Evolutionary conservation across 2,888 invertebrate genomes (phyloP), one percentile per base, ranked within the genome.

Genomic region (Torymus texanus): DNA sequence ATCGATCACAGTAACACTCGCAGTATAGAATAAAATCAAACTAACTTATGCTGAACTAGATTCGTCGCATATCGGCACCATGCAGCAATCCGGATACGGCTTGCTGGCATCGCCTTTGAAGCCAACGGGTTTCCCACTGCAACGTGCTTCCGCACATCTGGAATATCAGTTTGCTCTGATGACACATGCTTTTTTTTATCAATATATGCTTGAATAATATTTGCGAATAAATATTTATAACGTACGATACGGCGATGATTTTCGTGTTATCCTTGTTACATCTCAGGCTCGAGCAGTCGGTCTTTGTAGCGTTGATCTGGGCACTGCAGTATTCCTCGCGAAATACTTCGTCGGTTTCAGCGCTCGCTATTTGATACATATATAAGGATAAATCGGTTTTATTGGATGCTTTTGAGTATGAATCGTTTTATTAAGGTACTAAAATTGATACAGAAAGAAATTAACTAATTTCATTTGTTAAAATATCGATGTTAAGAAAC

Each of bases 41-140:
- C 41, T 8, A 41, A 41, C 41, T 41, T 41, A 41, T 41, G 41
- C 5, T 41, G 41, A 41, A 41, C 41, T 41, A 41, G 41, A 41
- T 5, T 66, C 71, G 4, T 73, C 67, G 12, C 78, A 78, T 56
- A 74, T 55, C 18, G 79, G 79, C 11, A 70, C 55, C 59, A 65
- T 56, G 18, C 79, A 79, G 55, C 74, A 79, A 12, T 79, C 29
- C 8, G 79, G 79, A 74, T 75, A 79, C 12, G 79, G 65, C 50
- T 65, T 75, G 8, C 21, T 13, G 1, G 53, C 13, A 58, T 79
- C 79, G 2, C 71, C 74, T 29, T 65, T 75, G 53, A 55, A 63
- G n/a, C 70, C 65, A 29, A 75, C 21, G 1, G 62, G 21, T 59
- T 79, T 70, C 29, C 75, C 79, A 12, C 63, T 70, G 18, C 79